phyloP scores from a whole-genome alignment of 1,140 invertebrate species.

The Leptopilina clavipes region DNA sequence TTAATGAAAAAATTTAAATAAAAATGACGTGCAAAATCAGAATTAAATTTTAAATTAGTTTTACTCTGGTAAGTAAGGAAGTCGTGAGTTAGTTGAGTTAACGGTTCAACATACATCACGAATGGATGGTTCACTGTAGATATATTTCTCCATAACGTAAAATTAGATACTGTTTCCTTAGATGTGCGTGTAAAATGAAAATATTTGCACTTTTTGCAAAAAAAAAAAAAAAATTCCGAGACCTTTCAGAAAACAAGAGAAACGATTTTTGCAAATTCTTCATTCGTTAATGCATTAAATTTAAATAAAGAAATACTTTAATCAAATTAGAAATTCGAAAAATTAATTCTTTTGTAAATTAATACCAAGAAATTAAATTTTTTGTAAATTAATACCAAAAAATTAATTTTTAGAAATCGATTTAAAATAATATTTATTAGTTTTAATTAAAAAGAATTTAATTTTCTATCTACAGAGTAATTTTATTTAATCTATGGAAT shows the following conservation, averaged over 20 bases:
- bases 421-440: too few species aligned
- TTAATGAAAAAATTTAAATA: not conserved
- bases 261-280: too few species aligned
- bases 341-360: too few species aligned
- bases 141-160: slow-evolving; percentile 1
- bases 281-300: too few species aligned
- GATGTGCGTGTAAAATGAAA: not conserved
- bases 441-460: not conserved
- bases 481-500: too few species aligned
- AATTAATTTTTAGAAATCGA: too few species aligned
- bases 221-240: too few species aligned
- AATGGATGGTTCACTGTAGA: not conserved
- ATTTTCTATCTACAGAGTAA: not conserved
- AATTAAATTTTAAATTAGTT: not conserved
- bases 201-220: not conserved
- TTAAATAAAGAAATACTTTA: too few species aligned
- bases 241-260: too few species aligned
- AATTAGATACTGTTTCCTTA: not conserved
- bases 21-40: not conserved
- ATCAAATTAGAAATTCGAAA: too few species aligned
- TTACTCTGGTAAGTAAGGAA: slow-evolving; percentile 22
- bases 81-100: slow-evolving; percentile 18
- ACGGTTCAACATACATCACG: slow-evolving; percentile 10
- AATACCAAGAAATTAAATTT: too few species aligned
- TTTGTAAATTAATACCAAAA: too few species aligned